Evolutionary conservation across 2,797 vertebrate genomes (phyloP), one percentile per base, ranked within the genome.

Genomic region (Cyprinodon diabolis): DNA sequence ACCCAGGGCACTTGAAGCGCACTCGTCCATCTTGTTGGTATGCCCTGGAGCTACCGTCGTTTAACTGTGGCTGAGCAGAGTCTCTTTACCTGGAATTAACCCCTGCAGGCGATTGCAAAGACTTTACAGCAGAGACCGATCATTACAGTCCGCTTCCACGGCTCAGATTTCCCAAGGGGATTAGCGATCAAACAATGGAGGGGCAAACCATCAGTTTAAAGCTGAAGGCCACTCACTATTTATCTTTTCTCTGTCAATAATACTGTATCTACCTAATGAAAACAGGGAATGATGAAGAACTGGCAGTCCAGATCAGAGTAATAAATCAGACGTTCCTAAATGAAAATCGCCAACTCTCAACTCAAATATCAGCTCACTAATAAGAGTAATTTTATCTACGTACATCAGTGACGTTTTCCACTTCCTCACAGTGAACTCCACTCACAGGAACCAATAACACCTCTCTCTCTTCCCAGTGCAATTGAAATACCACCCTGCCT

Each of bases 391-490:
- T 62, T 71, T 69, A 45, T 37, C 69, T 65, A 60, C 37, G 63
- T n/a, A 60, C 37, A 66, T n/a, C 60, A 14, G 63, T 25, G 47
- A 63, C 85, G 78, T 74, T 19, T 43, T 8, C 60, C 75, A 60
- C 68, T 77, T 86, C 77, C 80, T 69, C 65, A 74, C 62, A 71
- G 57, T 51, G 73, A 71, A 86, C 78, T 57, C 43, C 71, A 71
- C 37, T 47, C 77, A 78, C 74, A 69, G 66, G 72, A 81, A 83
- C 80, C 83, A 92, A 91, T 68, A 83, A 86, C 11, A 4, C 45
- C 45, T n/a, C n/a, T 47, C 23, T 57, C 58, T 45, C 73, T 57
- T 66, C 40, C 85, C 90, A 91, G 91, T 92, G 88, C 90, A 91
- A 84, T 85, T 84, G 69, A 47, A 74, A 69, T 68, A 68, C 73